Evolutionary conservation across 2,888 invertebrate species (phyloP).

Genomic region (Ligdia adustata): DNA sequence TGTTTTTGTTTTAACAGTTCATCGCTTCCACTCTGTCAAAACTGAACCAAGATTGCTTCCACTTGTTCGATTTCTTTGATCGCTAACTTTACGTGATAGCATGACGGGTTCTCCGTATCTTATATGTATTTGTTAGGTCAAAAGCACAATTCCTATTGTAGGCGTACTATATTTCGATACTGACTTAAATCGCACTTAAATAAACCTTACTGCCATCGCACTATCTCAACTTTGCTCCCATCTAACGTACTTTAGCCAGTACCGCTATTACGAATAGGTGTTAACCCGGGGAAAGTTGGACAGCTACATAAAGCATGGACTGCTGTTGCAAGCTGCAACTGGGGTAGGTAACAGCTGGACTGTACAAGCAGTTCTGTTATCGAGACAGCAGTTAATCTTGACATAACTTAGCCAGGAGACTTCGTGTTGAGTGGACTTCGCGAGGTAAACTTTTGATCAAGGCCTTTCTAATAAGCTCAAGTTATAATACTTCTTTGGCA

Average conservation of each 20-base stretch:
- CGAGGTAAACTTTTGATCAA: too few relatives aligned
- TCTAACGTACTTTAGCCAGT: background rate
- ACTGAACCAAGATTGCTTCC: too few relatives aligned
- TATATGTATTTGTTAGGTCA: background rate
- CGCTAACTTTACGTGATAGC: too few relatives aligned
- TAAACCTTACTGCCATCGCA: slow-evolving; percentile 2
- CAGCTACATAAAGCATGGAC: slow-evolving; percentile 18
- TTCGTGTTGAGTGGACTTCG: slow-evolving; percentile 6
- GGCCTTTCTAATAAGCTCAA: too few relatives aligned
- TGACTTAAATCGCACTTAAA: slow-evolving; percentile 4
- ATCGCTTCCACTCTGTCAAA: too few relatives aligned
- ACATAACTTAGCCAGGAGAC: background rate
- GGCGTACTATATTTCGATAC: background rate
- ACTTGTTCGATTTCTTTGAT: too few relatives aligned
- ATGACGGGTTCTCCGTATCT: too few relatives aligned
- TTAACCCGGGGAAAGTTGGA: slow-evolving; percentile 4
- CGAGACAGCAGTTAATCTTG: slow-evolving; percentile 15
- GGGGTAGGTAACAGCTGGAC: slow-evolving; percentile 29
- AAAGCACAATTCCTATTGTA: background rate
- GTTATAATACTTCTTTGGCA: too few relatives aligned
- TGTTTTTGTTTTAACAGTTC: too few relatives aligned
- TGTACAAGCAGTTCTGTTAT: slow-evolving; percentile 29
- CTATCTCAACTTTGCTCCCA: slow-evolving; percentile 7
- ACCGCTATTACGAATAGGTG: slow-evolving; percentile 3
- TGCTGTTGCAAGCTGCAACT: background rate